These are phyloP conservation scores for Cyclophora albipunctata DNA, from an alignment of 2,888 invertebrate genomes.

Conservation along the genomic window DNA sequence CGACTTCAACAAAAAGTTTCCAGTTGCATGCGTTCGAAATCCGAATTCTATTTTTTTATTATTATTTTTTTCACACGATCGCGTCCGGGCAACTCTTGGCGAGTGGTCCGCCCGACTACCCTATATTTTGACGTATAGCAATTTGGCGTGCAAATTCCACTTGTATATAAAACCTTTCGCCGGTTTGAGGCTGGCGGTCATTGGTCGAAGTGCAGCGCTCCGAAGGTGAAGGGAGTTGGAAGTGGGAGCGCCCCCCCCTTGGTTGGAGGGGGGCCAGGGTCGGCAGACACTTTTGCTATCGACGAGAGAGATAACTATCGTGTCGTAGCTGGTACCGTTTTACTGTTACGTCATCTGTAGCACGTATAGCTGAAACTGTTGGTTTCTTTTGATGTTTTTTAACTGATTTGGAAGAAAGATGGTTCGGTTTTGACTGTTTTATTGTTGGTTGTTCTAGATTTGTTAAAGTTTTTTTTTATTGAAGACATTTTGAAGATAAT, in stretches of 20 bases:
- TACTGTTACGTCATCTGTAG: conserved; percentile 43
- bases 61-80: conserved; percentile 4
- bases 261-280: conserved; percentile 61
- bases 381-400: too few species aligned
- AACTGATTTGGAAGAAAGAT: too few species aligned
- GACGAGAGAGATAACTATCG: conserved; percentile 51
- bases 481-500: too few species aligned
- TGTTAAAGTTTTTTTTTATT: too few species aligned
- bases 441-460: too few species aligned
- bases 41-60: not conserved
- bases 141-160: conserved; percentile 76
- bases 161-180: conserved; percentile 80
- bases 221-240: conserved; percentile 68
- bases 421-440: too few species aligned
- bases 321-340: conserved; percentile 46
- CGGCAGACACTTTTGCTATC: conserved; percentile 72
- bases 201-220: conserved; percentile 54
- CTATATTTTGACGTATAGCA: conserved; percentile 79
- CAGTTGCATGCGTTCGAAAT: conserved; percentile 26
- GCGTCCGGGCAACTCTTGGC: conserved; percentile 41
- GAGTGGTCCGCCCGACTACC: conserved; percentile 73
- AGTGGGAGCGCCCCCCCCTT: conserved; percentile 41
- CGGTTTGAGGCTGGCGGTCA: conserved; percentile 67
- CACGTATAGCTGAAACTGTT: conserved; percentile 3
- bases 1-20: conserved; percentile 37